Percentiles rank a stretch among this genome's conserved stretches.
phyloP scores from a whole-genome alignment of 2,888 invertebrate species.

The Tenthredo mesomela region DNA sequence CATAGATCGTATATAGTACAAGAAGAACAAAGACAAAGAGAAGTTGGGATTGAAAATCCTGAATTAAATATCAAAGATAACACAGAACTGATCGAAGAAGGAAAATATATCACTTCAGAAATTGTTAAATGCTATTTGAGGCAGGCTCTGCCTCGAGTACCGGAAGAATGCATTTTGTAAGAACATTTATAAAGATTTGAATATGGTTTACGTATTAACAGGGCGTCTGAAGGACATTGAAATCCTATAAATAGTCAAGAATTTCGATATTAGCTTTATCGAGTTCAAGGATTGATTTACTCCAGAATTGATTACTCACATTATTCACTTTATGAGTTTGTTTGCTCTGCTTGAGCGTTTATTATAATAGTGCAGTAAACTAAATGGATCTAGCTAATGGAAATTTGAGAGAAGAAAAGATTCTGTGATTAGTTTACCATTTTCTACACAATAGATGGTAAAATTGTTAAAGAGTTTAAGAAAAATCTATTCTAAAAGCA shows the following conservation, averaged over 20 bases:
- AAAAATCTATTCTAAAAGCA: not conserved
- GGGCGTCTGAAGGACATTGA: not conserved
- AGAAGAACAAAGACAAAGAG: constrained; percentile 85
- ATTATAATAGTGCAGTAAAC: not conserved
- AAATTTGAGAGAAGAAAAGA: too few relatives aligned
- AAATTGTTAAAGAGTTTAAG: not conserved
- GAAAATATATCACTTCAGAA: constrained; percentile 83
- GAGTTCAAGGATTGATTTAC: not conserved
- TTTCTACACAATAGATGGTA: not conserved
- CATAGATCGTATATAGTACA: constrained; percentile 88
- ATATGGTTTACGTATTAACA: not conserved
- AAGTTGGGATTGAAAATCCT: constrained; percentile 84
- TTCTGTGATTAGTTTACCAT: not conserved
- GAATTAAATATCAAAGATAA: constrained; percentile 84
- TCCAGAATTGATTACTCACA: not conserved
- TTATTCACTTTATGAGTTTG: not conserved
- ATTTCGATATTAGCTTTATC: not conserved
- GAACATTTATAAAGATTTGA: constrained; percentile 57
- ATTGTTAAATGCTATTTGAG: constrained; percentile 86
- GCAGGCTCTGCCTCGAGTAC: constrained; percentile 85
- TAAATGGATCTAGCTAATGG: too few relatives aligned
- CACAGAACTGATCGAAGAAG: constrained; percentile 83
- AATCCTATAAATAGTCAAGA: not conserved
- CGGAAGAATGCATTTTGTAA: constrained; percentile 86
- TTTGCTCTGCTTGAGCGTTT: not conserved